A percentile compares a stretch with the other conserved stretches of the same genome.
Evolutionary conservation across 2,113 vertebrate species (phyloP).

Genomic region (Carollia perspicillata): DNA sequence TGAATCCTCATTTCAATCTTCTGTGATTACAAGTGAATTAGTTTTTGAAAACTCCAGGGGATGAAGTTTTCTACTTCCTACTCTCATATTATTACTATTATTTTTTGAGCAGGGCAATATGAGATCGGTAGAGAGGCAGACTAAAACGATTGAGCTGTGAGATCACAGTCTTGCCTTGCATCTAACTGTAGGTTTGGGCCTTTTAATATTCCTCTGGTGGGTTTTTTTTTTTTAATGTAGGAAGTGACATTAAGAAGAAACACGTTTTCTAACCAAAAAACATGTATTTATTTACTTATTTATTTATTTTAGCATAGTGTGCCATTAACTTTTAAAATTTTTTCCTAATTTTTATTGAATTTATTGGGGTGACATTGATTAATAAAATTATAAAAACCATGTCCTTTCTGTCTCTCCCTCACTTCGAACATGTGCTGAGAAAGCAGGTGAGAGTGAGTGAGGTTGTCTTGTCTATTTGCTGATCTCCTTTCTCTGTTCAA

Average conservation of each 20-base stretch:
- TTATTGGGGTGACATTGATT: not conserved
- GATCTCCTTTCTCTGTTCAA: not conserved
- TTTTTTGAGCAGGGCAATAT: not conserved
- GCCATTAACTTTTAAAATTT: not conserved
- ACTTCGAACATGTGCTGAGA: not conserved
- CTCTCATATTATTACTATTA: conserved; percentile 18
- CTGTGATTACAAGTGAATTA: conserved; percentile 74
- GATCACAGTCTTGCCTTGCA: not conserved
- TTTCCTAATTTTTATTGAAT: not conserved
- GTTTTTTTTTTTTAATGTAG: not conserved
- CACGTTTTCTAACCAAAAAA: conserved; percentile 47
- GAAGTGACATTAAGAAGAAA: conserved; percentile 37
- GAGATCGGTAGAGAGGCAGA: not conserved
- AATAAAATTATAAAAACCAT: not conserved
- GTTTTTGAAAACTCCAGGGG: conserved; percentile 66
- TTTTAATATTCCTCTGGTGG: not conserved
- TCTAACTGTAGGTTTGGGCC: not conserved
- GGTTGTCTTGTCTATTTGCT: not conserved
- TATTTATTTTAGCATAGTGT: not conserved
- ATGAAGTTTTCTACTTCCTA: conserved; percentile 2
- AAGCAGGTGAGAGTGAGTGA: not conserved
- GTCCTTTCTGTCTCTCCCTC: not conserved
- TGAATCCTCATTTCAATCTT: conserved; percentile 68
- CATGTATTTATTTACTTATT: not conserved
- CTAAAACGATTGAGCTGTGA: not conserved